A percentile compares a stretch with the other conserved stretches of the same genome.
Evolutionary conservation across 2,888 invertebrate species (phyloP).

Genomic region (Tromatobia lineatoria): DNA sequence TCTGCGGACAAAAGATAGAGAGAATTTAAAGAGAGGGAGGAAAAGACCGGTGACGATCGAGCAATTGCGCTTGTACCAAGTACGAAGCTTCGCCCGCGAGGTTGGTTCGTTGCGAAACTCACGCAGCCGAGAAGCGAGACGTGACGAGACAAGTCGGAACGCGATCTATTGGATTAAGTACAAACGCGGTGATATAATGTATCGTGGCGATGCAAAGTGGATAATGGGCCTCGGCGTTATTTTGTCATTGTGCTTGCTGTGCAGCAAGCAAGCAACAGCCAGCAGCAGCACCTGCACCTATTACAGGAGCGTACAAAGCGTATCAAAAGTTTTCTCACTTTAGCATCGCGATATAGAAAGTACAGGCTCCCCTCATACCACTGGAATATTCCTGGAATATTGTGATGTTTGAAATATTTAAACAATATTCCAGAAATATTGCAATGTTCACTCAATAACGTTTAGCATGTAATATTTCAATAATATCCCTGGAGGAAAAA

Average conservation of each 20-base stretch:
- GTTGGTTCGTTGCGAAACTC: constrained; percentile 10
- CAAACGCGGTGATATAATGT: constrained; percentile 71
- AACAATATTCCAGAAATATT: no score
- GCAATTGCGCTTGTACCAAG: constrained; percentile 25
- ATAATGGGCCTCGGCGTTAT: constrained; percentile 81
- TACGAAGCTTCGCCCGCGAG: constrained; percentile 5
- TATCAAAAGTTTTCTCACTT: constrained; percentile 65
- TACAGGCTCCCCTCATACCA: neutral
- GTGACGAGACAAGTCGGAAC: constrained; percentile 36
- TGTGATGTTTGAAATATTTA: no score
- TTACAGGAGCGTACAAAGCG: constrained; percentile 71
- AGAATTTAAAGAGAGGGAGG: neutral
- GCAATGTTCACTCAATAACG: no score
- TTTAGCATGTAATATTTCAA: no score
- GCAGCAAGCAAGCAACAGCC: constrained; percentile 54
- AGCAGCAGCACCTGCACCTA: constrained; percentile 74
- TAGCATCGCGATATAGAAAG: neutral
- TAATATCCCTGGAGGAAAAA: no score
- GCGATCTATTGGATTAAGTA: constrained; percentile 44
- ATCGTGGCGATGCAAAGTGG: constrained; percentile 79
- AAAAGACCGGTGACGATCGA: constrained; percentile 21
- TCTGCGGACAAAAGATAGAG: constrained; percentile 86
- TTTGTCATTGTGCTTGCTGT: constrained; percentile 79
- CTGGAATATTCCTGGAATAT: no score
- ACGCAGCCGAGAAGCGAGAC: constrained; percentile 17